Percentiles rank a stretch among this genome's conserved stretches.
Conservation (phyloP, 2,113 vertebrate species). For the Phalacrocorax brasilianus region DNA sequence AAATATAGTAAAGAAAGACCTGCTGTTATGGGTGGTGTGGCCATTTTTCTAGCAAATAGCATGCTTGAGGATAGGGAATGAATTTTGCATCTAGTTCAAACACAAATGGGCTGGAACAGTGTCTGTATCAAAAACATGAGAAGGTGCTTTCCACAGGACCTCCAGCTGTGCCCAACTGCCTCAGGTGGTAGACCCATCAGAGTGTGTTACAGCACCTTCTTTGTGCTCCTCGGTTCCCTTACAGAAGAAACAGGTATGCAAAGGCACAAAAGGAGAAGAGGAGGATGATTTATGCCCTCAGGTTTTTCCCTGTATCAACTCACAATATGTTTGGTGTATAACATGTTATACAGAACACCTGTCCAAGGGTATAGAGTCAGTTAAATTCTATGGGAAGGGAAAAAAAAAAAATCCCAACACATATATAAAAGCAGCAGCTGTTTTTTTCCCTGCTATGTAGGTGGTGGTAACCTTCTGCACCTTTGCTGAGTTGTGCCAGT, state of each 20-base stretch:
- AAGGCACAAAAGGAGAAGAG: neutral
- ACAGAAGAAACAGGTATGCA: neutral
- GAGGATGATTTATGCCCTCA: neutral
- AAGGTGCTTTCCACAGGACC: neutral
- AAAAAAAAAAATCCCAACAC: neutral
- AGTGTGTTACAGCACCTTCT: neutral
- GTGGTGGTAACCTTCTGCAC: neutral
- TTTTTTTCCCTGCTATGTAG: neutral
- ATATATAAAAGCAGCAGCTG: neutral
- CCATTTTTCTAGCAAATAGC: neutral
- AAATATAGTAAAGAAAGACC: neutral
- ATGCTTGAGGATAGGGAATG: neutral
- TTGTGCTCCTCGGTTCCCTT: neutral
- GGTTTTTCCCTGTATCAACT: neutral
- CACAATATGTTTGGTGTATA: neutral
- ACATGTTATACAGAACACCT: neutral
- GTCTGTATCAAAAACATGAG: neutral
- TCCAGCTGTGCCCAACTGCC: neutral
- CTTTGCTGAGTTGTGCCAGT: neutral
- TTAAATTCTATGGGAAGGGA: neutral
- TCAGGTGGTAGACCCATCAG: neutral
- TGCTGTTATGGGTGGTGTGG: fast-evolving
- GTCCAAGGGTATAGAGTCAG: neutral
- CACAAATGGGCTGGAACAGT: neutral
- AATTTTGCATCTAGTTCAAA: neutral